These are phyloP conservation scores for Sphyrna mokarran DNA, from an alignment of 2,113 vertebrate genomes.

Conservation along the genomic window DNA sequence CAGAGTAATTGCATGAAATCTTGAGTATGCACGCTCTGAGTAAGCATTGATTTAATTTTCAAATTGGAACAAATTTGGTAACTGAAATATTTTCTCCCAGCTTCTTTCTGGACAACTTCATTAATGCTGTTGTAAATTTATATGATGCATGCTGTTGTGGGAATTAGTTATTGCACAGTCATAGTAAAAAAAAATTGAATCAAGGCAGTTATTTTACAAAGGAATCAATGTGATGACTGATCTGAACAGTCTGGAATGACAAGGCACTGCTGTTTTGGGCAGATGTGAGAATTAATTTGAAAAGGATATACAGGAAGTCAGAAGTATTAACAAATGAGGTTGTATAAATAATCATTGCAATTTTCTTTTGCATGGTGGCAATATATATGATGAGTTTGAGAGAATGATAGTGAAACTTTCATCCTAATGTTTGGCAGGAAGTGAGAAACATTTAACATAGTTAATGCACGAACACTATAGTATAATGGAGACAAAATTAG, in stretches of 20 bases:
- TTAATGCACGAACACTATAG: no score
- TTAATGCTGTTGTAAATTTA: neutral
- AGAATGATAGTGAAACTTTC: no score
- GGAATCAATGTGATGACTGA: neutral
- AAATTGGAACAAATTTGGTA: neutral
- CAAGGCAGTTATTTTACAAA: neutral
- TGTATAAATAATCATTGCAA: no score
- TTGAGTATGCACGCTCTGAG: neutral
- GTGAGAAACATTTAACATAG: no score
- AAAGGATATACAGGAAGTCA: no score
- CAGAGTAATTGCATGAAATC: neutral
- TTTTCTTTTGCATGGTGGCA: no score
- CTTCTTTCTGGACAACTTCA: neutral
- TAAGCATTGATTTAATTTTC: neutral
- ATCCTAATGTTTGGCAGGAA: no score
- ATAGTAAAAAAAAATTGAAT: neutral
- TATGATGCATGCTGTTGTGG: neutral
- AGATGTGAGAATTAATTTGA: neutral
- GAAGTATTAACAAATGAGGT: no score
- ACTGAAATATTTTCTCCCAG: neutral
- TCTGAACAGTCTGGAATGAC: neutral
- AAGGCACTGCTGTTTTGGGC: neutral
- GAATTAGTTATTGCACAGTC: neutral
- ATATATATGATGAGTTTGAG: no score
- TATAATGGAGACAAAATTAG: no score